A percentile compares a stretch with the other conserved stretches of the same genome.
These are phyloP conservation scores for Dasypus novemcinctus DNA, from an alignment of 2,113 vertebrate species.

Conservation along the genomic window DNA sequence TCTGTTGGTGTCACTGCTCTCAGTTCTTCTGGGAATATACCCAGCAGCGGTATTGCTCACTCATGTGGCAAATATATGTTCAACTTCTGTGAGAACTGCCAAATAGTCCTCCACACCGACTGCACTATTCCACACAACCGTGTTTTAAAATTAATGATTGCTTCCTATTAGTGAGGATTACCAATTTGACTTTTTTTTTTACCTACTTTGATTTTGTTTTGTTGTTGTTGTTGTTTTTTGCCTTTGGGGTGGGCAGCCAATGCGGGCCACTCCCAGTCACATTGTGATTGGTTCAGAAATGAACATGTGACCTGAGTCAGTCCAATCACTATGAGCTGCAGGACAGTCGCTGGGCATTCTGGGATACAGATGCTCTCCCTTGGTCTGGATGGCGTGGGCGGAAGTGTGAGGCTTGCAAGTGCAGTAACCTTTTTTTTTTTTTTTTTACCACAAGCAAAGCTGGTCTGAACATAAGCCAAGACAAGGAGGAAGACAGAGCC, in stretches of 20 bases:
- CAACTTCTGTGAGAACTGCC: too few species aligned
- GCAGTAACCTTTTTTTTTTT: background rate
- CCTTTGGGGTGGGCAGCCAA: background rate
- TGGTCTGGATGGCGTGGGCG: background rate
- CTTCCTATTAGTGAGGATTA: background rate
- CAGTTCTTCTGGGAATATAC: too few species aligned
- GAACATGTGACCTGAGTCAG: background rate
- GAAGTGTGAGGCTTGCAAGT: background rate
- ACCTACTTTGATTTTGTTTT: background rate
- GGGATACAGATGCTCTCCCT: background rate
- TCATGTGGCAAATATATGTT: too few species aligned
- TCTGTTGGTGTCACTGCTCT: too few species aligned
- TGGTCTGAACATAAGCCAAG: conserved; percentile 5
- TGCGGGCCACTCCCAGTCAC: background rate
- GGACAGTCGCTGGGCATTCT: background rate
- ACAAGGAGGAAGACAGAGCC: background rate
- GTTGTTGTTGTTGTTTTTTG: background rate
- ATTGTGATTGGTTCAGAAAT: background rate
- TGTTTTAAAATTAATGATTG: background rate
- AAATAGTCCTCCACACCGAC: too few species aligned
- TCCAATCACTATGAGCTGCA: background rate
- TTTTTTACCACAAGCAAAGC: background rate
- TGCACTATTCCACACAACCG: too few species aligned
- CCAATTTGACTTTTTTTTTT: background rate
- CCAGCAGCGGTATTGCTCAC: too few species aligned